phyloP scores from a whole-genome alignment of 1,140 invertebrate species.

The Lysiphlebus fabarum region DNA sequence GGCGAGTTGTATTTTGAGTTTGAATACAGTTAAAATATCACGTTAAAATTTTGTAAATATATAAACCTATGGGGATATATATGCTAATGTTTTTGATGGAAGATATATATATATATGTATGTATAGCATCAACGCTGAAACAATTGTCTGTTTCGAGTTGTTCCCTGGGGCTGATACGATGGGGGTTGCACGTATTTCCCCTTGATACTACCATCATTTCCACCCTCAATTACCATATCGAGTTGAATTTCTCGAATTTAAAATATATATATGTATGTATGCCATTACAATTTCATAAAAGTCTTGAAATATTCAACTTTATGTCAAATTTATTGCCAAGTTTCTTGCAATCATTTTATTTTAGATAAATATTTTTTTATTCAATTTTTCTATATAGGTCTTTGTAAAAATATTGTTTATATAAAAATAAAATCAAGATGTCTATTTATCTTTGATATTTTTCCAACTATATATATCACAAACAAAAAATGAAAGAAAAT shows the following conservation, averaged over 20 bases:
- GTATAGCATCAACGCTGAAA: constrained; percentile 13
- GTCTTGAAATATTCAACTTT: too few relatives aligned
- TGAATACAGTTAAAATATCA: constrained; percentile 27
- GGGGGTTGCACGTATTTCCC: neutral
- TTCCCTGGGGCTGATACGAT: neutral
- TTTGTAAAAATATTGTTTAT: too few relatives aligned
- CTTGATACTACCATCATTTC: constrained; percentile 2
- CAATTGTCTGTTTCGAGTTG: constrained; percentile 18
- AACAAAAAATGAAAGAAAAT: too few relatives aligned
- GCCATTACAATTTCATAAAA: neutral
- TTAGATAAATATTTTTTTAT: too few relatives aligned
- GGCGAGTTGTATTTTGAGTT: constrained; percentile 19
- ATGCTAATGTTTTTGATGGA: constrained; percentile 26
- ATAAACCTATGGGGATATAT: constrained; percentile 29
- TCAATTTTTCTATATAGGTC: too few relatives aligned
- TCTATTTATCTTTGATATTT: too few relatives aligned
- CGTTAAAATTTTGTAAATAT: constrained; percentile 26
- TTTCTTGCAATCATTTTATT: too few relatives aligned
- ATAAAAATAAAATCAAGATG: too few relatives aligned
- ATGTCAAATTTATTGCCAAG: too few relatives aligned
- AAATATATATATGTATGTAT: constrained; percentile 4
- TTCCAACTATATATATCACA: too few relatives aligned
- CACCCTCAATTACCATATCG: constrained; percentile 19
- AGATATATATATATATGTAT: neutral
- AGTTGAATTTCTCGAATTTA: constrained; percentile 12